Conservation (phyloP, 2,888 invertebrate species). For the Athalia circularis region DNA sequence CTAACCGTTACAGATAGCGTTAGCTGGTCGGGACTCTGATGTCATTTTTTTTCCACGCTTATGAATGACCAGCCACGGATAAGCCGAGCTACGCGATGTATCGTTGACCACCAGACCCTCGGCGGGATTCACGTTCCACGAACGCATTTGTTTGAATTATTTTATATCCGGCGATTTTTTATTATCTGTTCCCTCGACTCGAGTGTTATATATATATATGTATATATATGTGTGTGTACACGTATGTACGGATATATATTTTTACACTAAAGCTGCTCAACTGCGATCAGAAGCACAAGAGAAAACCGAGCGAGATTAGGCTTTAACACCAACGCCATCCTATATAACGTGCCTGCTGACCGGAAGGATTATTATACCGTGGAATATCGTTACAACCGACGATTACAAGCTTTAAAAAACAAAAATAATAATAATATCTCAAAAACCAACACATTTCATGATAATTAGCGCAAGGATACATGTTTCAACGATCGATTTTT, state of each 20-base stretch:
- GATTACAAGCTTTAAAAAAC: conserved; percentile 18
- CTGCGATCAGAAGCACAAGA: conserved; percentile 19
- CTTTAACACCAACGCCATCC: background rate
- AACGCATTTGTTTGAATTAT: conserved; percentile 73
- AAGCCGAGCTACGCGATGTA: conserved; percentile 67
- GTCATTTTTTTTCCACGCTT: conserved; percentile 48
- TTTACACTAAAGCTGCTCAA: background rate
- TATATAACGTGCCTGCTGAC: background rate
- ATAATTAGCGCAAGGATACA: background rate
- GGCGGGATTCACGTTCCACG: conserved; percentile 45
- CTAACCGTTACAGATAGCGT: conserved; percentile 71
- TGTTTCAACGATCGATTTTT: too few relatives aligned
- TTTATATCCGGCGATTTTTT: conserved; percentile 72
- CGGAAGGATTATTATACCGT: conserved; percentile 38
- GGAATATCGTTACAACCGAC: background rate
- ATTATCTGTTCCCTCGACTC: conserved; percentile 65
- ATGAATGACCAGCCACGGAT: conserved; percentile 73
- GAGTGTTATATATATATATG: conserved; percentile 9
- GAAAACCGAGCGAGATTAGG: conserved; percentile 32
- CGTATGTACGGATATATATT: too few relatives aligned
- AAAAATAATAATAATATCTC: background rate
- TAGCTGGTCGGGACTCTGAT: conserved; percentile 55
- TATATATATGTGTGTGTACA: background rate
- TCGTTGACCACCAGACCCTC: conserved; percentile 57
- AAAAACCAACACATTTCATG: too few relatives aligned